Evolutionary conservation across 1,140 invertebrate species (phyloP), one percentile per base, ranked within the genome.

Genomic region (Zaprionus inermis): DNA sequence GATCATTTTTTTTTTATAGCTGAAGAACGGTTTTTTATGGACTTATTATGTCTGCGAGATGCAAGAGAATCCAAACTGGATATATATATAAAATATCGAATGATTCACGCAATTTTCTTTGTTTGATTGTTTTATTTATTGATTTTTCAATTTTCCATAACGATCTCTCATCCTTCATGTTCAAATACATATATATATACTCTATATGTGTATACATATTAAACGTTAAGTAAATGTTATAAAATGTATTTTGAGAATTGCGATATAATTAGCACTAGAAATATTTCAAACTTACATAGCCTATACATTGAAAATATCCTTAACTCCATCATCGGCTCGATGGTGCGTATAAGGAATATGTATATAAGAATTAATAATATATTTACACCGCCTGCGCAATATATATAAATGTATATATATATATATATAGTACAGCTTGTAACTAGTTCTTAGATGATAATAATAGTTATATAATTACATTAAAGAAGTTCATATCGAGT

Each of bases 221-320:
- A 86, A 86, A 88, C 72, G 76, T 88, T 86, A 88, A 82, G 83
- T 86, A 88, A 86, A 86, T 88, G 79, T 82, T 86, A 86, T 88
- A 86, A 88, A 86, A 86, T 71, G 58, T 54, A 66, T 76, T 36
- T 79, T 84, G 83, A 86, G 83, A 86, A 88, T 88, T 88, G 83
- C 83, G 77, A 57, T 86, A 28, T 32, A 88, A 78, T 86, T 86
- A 86, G 76, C 76, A 79, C 83, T 88, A 86, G 73, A 82, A 81
- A 72, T 88, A 86, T 76, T 44, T 82, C 67, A 68, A 77, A 78
- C 63, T 84, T 84, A 73, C 58, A 51, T 61, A 46, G 61, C 32
- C 28, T 60, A 55, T 46, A 41, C 56, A 68, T 20, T 68, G 64
- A 72, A 72, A 72, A 72, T 68, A 72, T 60, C 46, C 28, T 16